These are phyloP conservation scores for Parazoanthus atlanticus DNA, from an alignment of 92 coral and sea anemone genomes.

Conservation along the genomic window DNA sequence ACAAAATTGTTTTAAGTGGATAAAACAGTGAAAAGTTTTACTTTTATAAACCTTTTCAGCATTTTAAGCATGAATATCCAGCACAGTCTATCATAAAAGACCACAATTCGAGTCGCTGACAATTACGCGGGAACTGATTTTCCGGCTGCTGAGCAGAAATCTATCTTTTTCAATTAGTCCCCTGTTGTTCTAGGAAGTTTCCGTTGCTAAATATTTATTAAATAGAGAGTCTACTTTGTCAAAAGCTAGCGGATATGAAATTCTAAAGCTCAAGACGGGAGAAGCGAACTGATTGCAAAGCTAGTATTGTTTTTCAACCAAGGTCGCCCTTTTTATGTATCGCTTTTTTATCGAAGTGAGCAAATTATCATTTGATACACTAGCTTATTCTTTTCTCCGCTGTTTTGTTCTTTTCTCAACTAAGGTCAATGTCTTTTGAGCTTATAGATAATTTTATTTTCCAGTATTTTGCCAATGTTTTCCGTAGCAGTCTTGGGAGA, in stretches of 20 bases:
- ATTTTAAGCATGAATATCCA: not conserved
- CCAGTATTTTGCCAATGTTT: not conserved
- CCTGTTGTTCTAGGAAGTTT: constrained; percentile 82
- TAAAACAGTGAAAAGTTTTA: constrained; percentile 41
- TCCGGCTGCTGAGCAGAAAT: constrained; percentile 71
- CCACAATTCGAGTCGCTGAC: not conserved
- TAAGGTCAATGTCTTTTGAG: constrained; percentile 2
- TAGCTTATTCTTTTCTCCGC: not conserved
- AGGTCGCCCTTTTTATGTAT: not conserved
- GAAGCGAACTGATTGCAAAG: constrained; percentile 28
- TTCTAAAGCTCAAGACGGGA: constrained; percentile 51
- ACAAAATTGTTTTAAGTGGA: constrained; percentile 71
- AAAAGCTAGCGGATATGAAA: constrained; percentile 80
- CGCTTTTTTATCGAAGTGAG: not conserved
- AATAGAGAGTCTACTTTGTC: constrained; percentile 76
- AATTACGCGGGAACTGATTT: constrained; percentile 42
- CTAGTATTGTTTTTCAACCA: constrained; percentile 8
- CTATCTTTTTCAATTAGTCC: constrained; percentile 82
- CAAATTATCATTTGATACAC: constrained; percentile 4
- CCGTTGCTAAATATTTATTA: constrained; percentile 86
- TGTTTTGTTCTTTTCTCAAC: constrained; percentile 13
- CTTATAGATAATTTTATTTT: not conserved
- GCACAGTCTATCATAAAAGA: not conserved
- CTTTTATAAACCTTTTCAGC: not conserved
- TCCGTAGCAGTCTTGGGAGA: not conserved